Evolutionary conservation across 2,797 vertebrate species (phyloP), one percentile per base, ranked within the genome.

Genomic region (Telmatherina bonti): DNA sequence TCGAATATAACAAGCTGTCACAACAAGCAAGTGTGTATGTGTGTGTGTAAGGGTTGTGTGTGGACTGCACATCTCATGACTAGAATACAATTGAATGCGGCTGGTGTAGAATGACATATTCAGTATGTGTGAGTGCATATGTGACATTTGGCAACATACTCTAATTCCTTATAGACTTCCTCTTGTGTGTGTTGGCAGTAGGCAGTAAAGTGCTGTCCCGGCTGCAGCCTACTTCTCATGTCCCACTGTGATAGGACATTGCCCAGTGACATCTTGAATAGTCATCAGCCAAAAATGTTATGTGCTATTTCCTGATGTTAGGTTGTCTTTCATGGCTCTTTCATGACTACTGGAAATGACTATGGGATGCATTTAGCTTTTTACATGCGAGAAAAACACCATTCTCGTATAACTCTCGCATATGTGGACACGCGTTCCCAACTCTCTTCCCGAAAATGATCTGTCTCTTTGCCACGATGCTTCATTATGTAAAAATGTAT

Each of bases 1-100:
- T 89, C 78, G 70, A 85, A 84, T 81, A 76, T 83, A 87, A 84
- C 78, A 86, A 85, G 82, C 85, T 86, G 88, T 88, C 87, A 87
- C 61, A 83, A 70, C 62, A 73, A 70, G 35, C 29, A 15, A 64
- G 38, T 38, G 41, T 47, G 30, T 61, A 45, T n/a, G 45, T 38
- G 41, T 47, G 30, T 61, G 52, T n/a, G 54, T 53, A 9, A 36
- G 12, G 47, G 55, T 12, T 73, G 64, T 43, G 57, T 71, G 70
- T 27, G n/a, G 33, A 38, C 29, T 70, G 57, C 51, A 55, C 30
- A 26, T 80, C 84, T 71, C 79, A 76, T 82, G 86, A 84, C 72
- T 82, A 65, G 75, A 88, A 88, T 88, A 62, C 60, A 70, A 22
- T 47, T 70, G 87, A 63, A 74, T 63, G 76, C 73, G 79, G 74